Percentiles rank a stretch among this genome's conserved stretches.
Evolutionary conservation across 2,888 invertebrate species (phyloP).

Genomic region (Catocala fraxini): DNA sequence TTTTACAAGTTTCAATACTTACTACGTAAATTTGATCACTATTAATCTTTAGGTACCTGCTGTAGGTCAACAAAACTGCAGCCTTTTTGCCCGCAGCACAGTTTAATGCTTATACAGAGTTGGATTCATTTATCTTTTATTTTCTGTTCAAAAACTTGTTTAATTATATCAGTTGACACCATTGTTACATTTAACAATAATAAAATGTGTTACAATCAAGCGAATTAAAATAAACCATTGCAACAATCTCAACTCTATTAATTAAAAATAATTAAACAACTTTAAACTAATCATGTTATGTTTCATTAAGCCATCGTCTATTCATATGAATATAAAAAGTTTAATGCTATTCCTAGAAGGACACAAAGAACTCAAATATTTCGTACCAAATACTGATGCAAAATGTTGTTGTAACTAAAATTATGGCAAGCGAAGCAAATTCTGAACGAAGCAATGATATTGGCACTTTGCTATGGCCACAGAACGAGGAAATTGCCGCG

Average conservation of each 20-base stretch:
- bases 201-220: background rate
- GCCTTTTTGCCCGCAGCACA: too few relatives aligned
- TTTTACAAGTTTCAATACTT: too few relatives aligned
- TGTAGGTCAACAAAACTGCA: too few relatives aligned
- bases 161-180: background rate
- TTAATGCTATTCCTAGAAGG: background rate
- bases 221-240: background rate
- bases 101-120: too few relatives aligned
- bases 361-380: background rate
- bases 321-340: constrained; percentile 3
- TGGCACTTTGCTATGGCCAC: background rate
- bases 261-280: background rate
- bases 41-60: too few relatives aligned
- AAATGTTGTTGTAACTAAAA: background rate
- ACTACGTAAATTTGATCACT: too few relatives aligned
- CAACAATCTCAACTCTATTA: background rate
- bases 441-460: background rate
- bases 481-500: too few relatives aligned
- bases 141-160: too few relatives aligned
- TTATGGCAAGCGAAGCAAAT: background rate
- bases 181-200: background rate
- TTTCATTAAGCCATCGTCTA: constrained; percentile 1
- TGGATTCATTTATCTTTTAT: too few relatives aligned
- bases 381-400: background rate
- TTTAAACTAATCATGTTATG: constrained; percentile 3